Conservation (phyloP, 2,888 invertebrate genomes). For the Apodemia mormo region DNA sequence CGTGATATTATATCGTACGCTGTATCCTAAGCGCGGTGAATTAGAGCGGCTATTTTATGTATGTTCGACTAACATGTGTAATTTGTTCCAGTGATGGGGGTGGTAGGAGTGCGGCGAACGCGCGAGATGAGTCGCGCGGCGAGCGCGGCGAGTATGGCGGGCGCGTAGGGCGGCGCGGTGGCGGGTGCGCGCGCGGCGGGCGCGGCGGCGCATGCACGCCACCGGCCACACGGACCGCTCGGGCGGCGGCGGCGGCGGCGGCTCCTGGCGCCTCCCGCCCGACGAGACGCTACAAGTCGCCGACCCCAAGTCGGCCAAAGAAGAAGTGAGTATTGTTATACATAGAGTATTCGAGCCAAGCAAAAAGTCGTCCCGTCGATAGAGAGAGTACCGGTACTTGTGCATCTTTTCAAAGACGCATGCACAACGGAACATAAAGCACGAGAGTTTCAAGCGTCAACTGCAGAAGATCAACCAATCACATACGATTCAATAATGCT, state of each 20-base stretch:
- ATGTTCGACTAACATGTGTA: no score
- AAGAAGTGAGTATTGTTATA: conserved; percentile 71
- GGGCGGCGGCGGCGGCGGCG: conserved; percentile 83
- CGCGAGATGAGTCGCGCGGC: conserved; percentile 42
- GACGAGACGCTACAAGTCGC: conserved; percentile 96
- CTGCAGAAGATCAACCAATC: no score
- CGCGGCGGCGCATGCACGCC: conserved; percentile 91
- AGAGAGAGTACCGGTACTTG: no score
- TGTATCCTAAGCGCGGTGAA: no score
- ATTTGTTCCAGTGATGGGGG: conserved; percentile 53
- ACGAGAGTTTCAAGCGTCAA: no score
- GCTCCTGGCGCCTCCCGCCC: conserved; percentile 94
- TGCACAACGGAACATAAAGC: no score
- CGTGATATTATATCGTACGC: no score
- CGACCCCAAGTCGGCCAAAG: conserved; percentile 91
- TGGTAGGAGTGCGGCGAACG: conserved; percentile 48
- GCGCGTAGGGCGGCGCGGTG: conserved; percentile 78
- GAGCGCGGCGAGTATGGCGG: conserved; percentile 50
- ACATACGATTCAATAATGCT: no score
- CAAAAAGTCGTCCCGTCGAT: no score
- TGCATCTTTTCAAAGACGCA: no score
- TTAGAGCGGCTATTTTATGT: no score
- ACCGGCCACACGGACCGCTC: conserved; percentile 93
- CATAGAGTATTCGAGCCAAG: no score
- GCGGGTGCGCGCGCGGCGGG: conserved; percentile 83